Evolutionary conservation across 2,888 invertebrate species (phyloP).

Genomic region (Volucella inanis): DNA sequence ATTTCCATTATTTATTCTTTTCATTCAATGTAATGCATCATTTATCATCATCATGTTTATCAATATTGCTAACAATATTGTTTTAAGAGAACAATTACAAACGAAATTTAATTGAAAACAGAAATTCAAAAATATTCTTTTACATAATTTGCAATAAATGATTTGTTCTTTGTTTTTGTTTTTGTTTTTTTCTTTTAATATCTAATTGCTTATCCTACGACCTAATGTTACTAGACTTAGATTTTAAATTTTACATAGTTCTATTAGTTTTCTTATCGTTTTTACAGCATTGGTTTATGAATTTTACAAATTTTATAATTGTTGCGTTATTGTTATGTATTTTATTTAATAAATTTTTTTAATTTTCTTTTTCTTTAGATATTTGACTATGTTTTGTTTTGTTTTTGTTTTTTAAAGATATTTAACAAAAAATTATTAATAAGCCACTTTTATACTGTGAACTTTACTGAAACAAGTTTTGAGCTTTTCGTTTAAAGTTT

Average conservation of each 20-base stretch:
- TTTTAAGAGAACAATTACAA: slow-evolving; percentile 53
- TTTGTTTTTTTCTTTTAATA: slow-evolving; percentile 23
- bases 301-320: slow-evolving; percentile 56
- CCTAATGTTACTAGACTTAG: slow-evolving; percentile 62
- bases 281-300: slow-evolving; percentile 53
- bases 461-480: slow-evolving; percentile 36
- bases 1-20: slow-evolving; percentile 53
- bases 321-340: slow-evolving; percentile 46
- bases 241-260: slow-evolving; percentile 62
- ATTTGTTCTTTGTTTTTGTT: slow-evolving; percentile 4
- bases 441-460: slow-evolving; percentile 58
- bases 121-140: slow-evolving; percentile 38
- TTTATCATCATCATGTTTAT: slow-evolving; percentile 31
- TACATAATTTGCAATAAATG: slow-evolving; percentile 58
- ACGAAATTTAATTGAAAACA: slow-evolving; percentile 50
- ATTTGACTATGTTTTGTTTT: slow-evolving; percentile 46
- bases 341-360: slow-evolving; percentile 5
- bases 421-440: slow-evolving; percentile 31
- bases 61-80: slow-evolving; percentile 70
- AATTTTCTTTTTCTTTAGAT: slow-evolving; percentile 24
- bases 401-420: slow-evolving; percentile 12
- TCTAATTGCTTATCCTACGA: slow-evolving; percentile 49
- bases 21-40: slow-evolving; percentile 58
- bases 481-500: slow-evolving; percentile 15
- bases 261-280: slow-evolving; percentile 39